Base-by-base conservation (phyloP, 2,797 vertebrate genomes). In the Syngnathus rostellatus region DNA sequence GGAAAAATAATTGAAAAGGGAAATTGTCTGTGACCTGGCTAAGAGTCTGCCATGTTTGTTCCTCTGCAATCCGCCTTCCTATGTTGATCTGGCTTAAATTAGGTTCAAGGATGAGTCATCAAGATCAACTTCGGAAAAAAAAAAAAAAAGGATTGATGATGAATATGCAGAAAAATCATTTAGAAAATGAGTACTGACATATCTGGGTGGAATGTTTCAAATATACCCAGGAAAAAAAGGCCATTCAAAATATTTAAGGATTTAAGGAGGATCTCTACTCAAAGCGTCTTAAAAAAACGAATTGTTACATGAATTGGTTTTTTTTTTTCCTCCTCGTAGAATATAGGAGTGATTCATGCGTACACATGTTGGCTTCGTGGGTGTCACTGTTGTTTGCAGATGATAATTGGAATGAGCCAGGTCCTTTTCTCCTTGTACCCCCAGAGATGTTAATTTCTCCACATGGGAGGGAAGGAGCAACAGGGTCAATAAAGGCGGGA, bases 351-450 rank as follows among this genome's bases (percentile, higher is more conserved):
- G 43, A 37, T 69, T 38, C 25, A 53, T 2, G 16, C 38, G 65
- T 38, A 58, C 3, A 31, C 23, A 55, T 16, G 21, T 2, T 14
- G 8, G 51, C 50, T 72, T 53, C 51, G 17, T 31, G 40, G 64
- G 61, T 66, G 62, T 82, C 72, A 64, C 23, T 3, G 16, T 59
- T 88, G 81, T 91, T 90, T 92, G 87, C 72, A 81, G 70, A 70
- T 74, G 82, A 83, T 89, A 89, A 90, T 90, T 87, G 82, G 79
- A 83, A 77, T 25, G 63, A 65, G 67, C 70, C 65, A 19, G 62
- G 74, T 78, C 43, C 48, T 77, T 62, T 72, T 61, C 73, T 73
- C 46, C 51, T 81, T 67, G 60, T 39, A 45, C 69, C 72, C 72
- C 59, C 62, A 54, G 68, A 41, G 67, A 65, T 37, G 37, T 41